Evolutionary conservation across 2,113 vertebrate species (phyloP), one percentile per base, ranked within the genome.

Genomic region (Malurus cyaneus): DNA sequence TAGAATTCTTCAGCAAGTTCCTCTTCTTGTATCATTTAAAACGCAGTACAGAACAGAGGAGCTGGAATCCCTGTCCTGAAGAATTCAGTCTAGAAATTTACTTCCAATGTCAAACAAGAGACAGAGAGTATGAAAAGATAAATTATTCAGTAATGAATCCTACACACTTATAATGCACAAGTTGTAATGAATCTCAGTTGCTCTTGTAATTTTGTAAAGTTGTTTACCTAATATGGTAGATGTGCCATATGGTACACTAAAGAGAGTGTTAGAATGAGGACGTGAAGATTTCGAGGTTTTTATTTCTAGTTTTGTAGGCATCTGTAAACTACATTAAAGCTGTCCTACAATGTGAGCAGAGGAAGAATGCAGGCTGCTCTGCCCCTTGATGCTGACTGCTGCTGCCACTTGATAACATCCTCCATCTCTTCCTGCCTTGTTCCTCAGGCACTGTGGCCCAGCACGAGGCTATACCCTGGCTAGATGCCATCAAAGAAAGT

Each of bases 141-240:
- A 95, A 93, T 93, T 90, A 83, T 94, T 83, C 90, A 86, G 86
- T 92, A 93, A 96, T 77, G 64, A 88, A 90, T 92, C 71, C 88
- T 92, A 62, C 90, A 90, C 54, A 52, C 92, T 96, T 95, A 66
- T 20, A 93, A 90, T 78, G 86, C 86, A 90, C 64, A 77, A 86
- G 94, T 93, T 86, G 87, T 94, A 97, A 91, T 83, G 88, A 80
- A 93, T 89, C 76, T 94, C 90, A 80, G 54, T 94, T 73, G 89
- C 76, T 93, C 86, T 90, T 89, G 89, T 92, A 92, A 94, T 92
- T 94, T 91, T 92, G 81, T 92, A 12, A 91, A 92, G 89, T 86
- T 86, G 86, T 94, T 96, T 97, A 95, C 87, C 94, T 94, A 95
- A 94, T 88, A 82, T 72, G 81, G 89, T 65, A 95, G 92, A 69